Evolutionary conservation across 2,888 invertebrate genomes (phyloP).

Genomic region (Conops quadrifasciatus): DNA sequence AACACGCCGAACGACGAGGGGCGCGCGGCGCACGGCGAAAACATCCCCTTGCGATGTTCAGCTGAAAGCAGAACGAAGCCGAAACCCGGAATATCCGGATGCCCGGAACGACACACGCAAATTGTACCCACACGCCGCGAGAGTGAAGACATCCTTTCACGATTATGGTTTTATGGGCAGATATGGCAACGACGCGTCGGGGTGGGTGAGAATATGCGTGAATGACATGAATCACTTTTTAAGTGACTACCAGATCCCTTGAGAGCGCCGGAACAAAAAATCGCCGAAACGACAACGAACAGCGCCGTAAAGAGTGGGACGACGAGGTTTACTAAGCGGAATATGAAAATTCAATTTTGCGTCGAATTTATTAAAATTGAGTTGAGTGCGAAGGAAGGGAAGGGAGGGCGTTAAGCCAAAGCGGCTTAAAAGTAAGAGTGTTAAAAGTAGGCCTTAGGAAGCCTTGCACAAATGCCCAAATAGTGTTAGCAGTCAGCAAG

Average conservation of each 20-base stretch:
- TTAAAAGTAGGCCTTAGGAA: conserved; percentile 61
- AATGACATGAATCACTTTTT: conserved; percentile 60
- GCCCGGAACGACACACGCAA: conserved; percentile 24
- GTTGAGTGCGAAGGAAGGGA: conserved; percentile 25
- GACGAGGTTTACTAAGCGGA: conserved; percentile 22
- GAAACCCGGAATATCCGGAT: conserved; percentile 27
- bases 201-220: conserved; percentile 36
- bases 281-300: conserved; percentile 8
- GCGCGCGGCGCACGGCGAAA: background rate
- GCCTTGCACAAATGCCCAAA: conserved; percentile 47
- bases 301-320: conserved; percentile 16
- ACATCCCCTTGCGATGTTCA: conserved; percentile 21
- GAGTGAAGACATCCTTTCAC: conserved; percentile 46
- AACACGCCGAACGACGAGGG: conserved; percentile 7
- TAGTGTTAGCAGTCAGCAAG: conserved; percentile 1
- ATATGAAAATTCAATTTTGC: conserved; percentile 65
- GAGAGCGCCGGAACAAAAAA: conserved; percentile 29
- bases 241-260: conserved; percentile 54
- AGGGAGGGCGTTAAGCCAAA: conserved; percentile 36
- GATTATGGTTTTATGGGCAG: conserved; percentile 45
- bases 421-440: conserved; percentile 56
- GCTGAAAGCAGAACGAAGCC: conserved; percentile 32
- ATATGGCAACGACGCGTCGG: conserved; percentile 17
- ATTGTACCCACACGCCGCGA: conserved; percentile 37
- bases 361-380: conserved; percentile 60